Conservation (phyloP, 2,888 invertebrate species). For the Xylocampa areola region DNA sequence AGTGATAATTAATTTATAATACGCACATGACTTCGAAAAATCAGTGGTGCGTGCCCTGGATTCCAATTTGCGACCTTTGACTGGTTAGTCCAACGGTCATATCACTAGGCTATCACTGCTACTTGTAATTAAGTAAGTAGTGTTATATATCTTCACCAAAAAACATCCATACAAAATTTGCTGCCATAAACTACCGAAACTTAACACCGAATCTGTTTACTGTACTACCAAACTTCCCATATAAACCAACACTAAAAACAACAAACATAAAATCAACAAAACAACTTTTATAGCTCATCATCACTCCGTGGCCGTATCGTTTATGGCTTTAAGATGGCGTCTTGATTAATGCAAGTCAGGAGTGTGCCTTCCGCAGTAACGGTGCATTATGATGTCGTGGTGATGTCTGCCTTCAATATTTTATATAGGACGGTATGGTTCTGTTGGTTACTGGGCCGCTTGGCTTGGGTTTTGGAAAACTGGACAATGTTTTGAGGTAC, state of each 20-base stretch:
- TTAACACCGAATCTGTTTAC: neutral
- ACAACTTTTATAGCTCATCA: conserved; percentile 40
- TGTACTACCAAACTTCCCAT: neutral
- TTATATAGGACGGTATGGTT: conserved; percentile 51
- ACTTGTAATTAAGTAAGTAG: too few relatives aligned
- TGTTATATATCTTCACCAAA: too few relatives aligned
- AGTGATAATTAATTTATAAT: too few relatives aligned
- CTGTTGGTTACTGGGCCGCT: conserved; percentile 53
- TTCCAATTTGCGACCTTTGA: too few relatives aligned
- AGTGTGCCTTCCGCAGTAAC: conserved; percentile 82
- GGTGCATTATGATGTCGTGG: conserved; percentile 72
- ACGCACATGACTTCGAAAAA: too few relatives aligned
- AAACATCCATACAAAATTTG: too few relatives aligned
- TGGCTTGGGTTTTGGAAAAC: too few relatives aligned
- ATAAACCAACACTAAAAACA: conserved; percentile 12
- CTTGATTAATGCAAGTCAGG: conserved; percentile 79
- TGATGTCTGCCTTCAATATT: conserved; percentile 61
- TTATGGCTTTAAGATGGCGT: conserved; percentile 55
- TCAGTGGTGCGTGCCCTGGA: too few relatives aligned
- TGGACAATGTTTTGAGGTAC: too few relatives aligned
- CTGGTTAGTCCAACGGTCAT: too few relatives aligned
- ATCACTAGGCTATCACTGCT: too few relatives aligned
- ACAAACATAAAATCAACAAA: conserved; percentile 38
- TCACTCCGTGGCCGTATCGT: conserved; percentile 46
- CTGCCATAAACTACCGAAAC: too few relatives aligned